Evolutionary conservation across 1,140 invertebrate species (phyloP), one percentile per base, ranked within the genome.

Genomic region (Cyphomyrmex costatus): DNA sequence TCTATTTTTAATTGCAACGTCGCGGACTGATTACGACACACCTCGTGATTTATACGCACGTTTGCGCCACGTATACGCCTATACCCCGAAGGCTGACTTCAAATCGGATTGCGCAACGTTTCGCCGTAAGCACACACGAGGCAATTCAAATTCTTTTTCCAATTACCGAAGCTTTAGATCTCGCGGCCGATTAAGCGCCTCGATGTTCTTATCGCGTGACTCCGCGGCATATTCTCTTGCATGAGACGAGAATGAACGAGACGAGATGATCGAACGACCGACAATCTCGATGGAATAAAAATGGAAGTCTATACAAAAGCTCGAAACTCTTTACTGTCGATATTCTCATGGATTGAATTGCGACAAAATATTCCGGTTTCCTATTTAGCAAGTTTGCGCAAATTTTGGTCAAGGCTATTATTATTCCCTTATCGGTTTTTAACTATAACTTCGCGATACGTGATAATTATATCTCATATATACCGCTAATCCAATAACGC

Each of bases 151-250:
- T 61, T 86, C 78, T 68, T 82, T 86, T 36, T 16, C 51, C 63
- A 80, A 86, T 88, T 70, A 53, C 71, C 61, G 51, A 60, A 65
- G 80, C 33, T 73, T 85, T 80, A 66, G 66, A 87, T 87, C 49
- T 12, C 2, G 24, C 8, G 51, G n/a, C 19, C 24, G 85, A 86
- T 80, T 79, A 61, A 30, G 30, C 66, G 36, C 5, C 58, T 19
- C 61, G 87, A 86, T 86, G 85, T 66, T 82, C 77, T 80, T 74
- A 86, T 86, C 77, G 85, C 86, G 46, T 85, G 79, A 87, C 71
- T 88, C 14, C 53, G 24, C 7, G 60, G 16, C n/a, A 36, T 60
- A 58, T 33, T 16, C 19, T 49, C 46, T 49, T 49, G 46, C 51
- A 73, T 76, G 30, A 46, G 7, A n/a, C 58, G n/a, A 63, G 16